These are phyloP conservation scores for Drosophila ustulata DNA, from an alignment of 2,888 invertebrate genomes.

Conservation along the genomic window DNA sequence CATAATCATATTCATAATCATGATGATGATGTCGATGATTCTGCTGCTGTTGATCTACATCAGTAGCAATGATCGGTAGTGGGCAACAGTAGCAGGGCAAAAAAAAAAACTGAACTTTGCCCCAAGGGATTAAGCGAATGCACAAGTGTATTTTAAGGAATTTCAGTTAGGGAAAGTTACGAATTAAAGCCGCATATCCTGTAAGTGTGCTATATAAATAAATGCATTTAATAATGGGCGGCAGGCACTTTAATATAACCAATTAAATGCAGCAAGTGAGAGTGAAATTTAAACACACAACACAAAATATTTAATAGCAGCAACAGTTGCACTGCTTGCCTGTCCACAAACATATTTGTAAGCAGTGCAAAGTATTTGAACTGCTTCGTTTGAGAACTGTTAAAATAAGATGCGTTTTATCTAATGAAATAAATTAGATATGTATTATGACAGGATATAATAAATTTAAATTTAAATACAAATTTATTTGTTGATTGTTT, in stretches of 20 bases:
- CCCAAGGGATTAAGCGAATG: conserved; percentile 7
- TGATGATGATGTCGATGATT: conserved; percentile 7
- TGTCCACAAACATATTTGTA: too few species aligned
- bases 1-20: conserved; percentile 12
- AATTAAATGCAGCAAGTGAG: not conserved
- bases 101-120: not conserved
- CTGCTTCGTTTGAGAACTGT: too few species aligned
- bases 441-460: too few species aligned
- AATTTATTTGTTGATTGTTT: too few species aligned
- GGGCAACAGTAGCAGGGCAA: conserved; percentile 18
- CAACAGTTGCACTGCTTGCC: too few species aligned
- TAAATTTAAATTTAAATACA: too few species aligned
- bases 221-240: not conserved
- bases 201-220: not conserved
- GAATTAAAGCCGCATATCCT: not conserved
- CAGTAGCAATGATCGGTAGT: conserved; percentile 19
- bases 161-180: conserved; percentile 18
- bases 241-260: not conserved
- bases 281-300: not conserved
- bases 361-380: too few species aligned
- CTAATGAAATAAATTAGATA: too few species aligned
- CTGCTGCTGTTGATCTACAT: conserved; percentile 8
- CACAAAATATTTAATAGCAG: too few species aligned
- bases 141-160: conserved; percentile 4
- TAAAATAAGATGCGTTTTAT: too few species aligned